phyloP scores from a whole-genome alignment of 2,797 vertebrate species.

The Sparus aurata region DNA sequence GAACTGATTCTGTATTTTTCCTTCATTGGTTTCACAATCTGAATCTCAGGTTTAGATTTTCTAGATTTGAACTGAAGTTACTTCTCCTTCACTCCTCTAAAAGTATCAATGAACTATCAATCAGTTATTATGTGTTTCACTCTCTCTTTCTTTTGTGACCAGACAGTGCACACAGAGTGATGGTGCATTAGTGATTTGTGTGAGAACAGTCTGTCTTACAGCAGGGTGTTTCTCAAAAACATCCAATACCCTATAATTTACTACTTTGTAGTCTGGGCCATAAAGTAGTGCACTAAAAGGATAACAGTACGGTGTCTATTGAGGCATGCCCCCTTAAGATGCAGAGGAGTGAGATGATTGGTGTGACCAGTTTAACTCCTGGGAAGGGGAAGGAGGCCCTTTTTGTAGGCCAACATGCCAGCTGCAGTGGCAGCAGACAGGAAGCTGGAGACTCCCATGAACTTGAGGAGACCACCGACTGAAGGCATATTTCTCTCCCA shows the following conservation, averaged over 20 bases:
- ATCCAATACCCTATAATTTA: conserved; percentile 24
- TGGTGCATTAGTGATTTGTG: conserved; percentile 27
- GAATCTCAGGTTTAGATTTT: conserved; percentile 22
- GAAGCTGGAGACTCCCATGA: conserved; percentile 88
- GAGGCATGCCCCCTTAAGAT: conserved; percentile 23
- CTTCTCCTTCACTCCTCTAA: conserved; percentile 9
- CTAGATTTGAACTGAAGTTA: conserved; percentile 29
- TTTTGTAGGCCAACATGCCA: conserved; percentile 88
- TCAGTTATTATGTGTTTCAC: neutral
- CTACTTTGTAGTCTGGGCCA: conserved; percentile 32
- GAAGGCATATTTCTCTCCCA: conserved; percentile 95
- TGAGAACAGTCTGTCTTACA: conserved; percentile 49
- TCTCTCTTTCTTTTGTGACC: conserved; percentile 1
- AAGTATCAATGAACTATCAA: neutral
- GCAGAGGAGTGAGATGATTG: conserved; percentile 30
- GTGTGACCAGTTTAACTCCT: conserved; percentile 59
- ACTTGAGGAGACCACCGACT: conserved; percentile 89
- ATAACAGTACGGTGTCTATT: conserved; percentile 37
- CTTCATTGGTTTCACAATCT: conserved; percentile 53
- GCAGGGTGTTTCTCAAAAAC: conserved; percentile 20
- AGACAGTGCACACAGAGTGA: conserved; percentile 11
- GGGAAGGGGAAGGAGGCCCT: conserved; percentile 84
- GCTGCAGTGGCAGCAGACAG: conserved; percentile 82
- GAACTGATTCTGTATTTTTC: conserved; percentile 36
- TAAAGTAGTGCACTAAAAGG: conserved; percentile 44